These are phyloP conservation scores for Crioceris asparagi DNA, from an alignment of 2,888 invertebrate genomes.

Conservation along the genomic window DNA sequence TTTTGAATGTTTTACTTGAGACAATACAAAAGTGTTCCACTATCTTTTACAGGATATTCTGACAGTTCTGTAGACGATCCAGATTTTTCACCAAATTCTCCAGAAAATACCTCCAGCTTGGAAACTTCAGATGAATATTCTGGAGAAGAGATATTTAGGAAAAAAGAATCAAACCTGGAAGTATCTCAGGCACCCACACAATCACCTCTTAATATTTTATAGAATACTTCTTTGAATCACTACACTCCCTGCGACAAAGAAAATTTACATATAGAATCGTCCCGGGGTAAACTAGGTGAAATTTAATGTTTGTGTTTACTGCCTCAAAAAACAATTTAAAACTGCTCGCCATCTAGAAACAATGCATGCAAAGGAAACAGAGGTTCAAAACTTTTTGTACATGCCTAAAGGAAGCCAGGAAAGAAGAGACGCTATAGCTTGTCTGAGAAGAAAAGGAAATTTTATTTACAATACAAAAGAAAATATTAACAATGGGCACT, in stretches of 20 bases:
- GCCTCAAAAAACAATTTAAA: slow-evolving; percentile 9
- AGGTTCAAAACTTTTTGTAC: slow-evolving; percentile 7
- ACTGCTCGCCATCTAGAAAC: slow-evolving; percentile 8
- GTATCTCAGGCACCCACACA: too few species aligned
- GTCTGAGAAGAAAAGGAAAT: slow-evolving; percentile 8
- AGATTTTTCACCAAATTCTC: too few species aligned
- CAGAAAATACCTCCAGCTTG: too few species aligned
- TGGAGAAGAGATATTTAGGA: too few species aligned
- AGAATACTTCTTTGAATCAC: too few species aligned
- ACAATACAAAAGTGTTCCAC: too few species aligned
- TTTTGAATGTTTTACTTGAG: too few species aligned
- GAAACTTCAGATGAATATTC: too few species aligned
- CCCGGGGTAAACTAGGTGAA: slow-evolving; percentile 4
- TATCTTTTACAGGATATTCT: too few species aligned
- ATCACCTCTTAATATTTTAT: too few species aligned
- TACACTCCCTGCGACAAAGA: slow-evolving; percentile 9
- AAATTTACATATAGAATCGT: slow-evolving; percentile 4
- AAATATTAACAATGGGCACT: slow-evolving; percentile 4
- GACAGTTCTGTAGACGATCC: too few species aligned
- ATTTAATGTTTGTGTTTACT: slow-evolving; percentile 8
- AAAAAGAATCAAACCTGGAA: too few species aligned
- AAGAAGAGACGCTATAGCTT: slow-evolving; percentile 3
- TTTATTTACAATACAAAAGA: slow-evolving; percentile 7
- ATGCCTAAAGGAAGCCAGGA: slow-evolving; percentile 7
- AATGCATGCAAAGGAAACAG: slow-evolving; percentile 7